A percentile compares a stretch with the other conserved stretches of the same genome.
Evolutionary conservation across 2,113 vertebrate genomes (phyloP).

Genomic region (Crotophaga sulcirostris): DNA sequence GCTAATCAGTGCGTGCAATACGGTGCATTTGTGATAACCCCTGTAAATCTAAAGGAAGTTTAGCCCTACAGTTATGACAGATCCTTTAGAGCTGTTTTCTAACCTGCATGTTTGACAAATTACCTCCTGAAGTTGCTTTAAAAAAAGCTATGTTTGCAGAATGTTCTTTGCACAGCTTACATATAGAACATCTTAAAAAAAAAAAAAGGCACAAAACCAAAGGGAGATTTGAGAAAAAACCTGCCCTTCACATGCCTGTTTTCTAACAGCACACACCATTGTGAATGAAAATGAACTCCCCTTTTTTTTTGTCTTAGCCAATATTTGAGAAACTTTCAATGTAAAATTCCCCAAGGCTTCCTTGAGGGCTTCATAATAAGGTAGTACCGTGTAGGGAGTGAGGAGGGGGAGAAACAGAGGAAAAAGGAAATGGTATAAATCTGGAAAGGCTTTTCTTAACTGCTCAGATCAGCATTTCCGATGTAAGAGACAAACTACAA

Average conservation of each 20-base stretch:
- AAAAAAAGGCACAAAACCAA: background rate
- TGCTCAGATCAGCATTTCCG: conserved; percentile 38
- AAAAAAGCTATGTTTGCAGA: background rate
- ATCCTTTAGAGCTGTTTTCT: background rate
- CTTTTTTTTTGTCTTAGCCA: background rate
- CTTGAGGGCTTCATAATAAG: background rate
- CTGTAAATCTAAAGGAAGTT: background rate
- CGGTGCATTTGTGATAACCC: background rate
- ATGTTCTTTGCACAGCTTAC: background rate
- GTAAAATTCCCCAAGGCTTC: background rate
- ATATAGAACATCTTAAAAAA: background rate
- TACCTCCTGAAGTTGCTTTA: background rate
- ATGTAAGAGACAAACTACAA: conserved; percentile 1
- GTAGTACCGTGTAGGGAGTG: background rate
- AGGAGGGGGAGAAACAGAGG: conserved; percentile 16
- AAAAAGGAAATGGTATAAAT: conserved; percentile 59
- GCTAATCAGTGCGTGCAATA: background rate
- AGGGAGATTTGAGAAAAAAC: background rate
- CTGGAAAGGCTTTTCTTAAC: conserved; percentile 52
- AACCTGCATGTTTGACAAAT: background rate
- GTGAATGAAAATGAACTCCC: background rate
- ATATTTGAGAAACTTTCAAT: background rate
- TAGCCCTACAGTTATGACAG: background rate
- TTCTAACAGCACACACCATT: background rate
- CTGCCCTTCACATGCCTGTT: background rate